Conservation (phyloP, 2,888 invertebrate species). For the Chrysodeixis includens region DNA sequence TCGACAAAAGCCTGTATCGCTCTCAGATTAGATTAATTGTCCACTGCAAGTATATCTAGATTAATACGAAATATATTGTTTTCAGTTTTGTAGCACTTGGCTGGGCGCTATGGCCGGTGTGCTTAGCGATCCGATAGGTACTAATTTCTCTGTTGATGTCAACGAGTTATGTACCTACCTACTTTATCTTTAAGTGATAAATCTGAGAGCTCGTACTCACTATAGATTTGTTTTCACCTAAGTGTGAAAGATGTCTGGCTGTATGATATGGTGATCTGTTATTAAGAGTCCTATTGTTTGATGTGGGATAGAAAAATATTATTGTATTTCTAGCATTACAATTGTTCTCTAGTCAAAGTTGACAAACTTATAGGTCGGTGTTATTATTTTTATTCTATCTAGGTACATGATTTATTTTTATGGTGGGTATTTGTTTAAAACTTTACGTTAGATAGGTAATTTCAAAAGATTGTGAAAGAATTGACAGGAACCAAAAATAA, state of each 20-base stretch:
- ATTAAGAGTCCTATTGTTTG: neutral
- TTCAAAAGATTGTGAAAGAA: no score
- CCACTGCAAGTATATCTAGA: neutral
- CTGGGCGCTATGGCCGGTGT: neutral
- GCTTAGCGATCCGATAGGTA: neutral
- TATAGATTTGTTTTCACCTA: neutral
- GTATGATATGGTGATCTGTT: neutral
- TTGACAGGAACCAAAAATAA: no score
- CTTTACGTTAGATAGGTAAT: no score
- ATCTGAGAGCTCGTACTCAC: neutral
- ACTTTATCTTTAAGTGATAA: neutral
- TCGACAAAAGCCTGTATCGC: constrained; percentile 15
- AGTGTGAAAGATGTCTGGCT: neutral
- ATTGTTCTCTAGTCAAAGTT: no score
- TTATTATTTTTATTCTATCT: no score
- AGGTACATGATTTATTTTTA: no score
- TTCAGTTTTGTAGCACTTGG: neutral
- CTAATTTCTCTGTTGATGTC: constrained; percentile 6
- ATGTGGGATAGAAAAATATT: no score
- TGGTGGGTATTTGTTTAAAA: no score
- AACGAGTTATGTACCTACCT: neutral
- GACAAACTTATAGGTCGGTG: no score
- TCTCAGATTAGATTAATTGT: constrained; percentile 42
- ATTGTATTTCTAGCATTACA: no score
- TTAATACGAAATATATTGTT: constrained; percentile 19